phyloP scores from a whole-genome alignment of 2,888 invertebrate genomes.

The Drosophila borborema region DNA sequence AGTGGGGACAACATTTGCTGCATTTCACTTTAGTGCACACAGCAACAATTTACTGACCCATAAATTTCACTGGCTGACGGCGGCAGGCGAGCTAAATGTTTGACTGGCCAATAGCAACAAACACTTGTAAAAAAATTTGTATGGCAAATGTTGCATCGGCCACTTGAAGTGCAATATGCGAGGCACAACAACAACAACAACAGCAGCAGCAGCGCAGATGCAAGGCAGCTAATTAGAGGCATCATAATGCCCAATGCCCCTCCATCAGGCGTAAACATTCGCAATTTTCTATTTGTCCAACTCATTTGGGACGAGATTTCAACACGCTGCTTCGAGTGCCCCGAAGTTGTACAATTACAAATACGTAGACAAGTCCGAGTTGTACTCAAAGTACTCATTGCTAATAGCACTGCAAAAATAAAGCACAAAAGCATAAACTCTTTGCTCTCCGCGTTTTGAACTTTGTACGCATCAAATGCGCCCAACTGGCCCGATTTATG shows the following conservation, averaged over 20 bases:
- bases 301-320: constrained; percentile 72
- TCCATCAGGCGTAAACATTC: constrained; percentile 57
- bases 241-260: constrained; percentile 52
- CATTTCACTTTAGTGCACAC: constrained; percentile 56
- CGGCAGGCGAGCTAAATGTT: constrained; percentile 55
- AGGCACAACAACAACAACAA: constrained; percentile 9
- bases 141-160: constrained; percentile 65
- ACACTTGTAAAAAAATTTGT: constrained; percentile 72
- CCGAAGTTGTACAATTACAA: constrained; percentile 36
- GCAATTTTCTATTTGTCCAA: constrained; percentile 77
- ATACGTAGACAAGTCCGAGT: constrained; percentile 19
- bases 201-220: constrained; percentile 22
- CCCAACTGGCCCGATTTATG: constrained; percentile 18
- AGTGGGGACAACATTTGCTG: constrained; percentile 27
- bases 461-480: constrained; percentile 43
- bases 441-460: constrained; percentile 52
- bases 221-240: constrained; percentile 71
- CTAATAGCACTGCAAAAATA: constrained; percentile 59
- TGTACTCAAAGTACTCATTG: constrained; percentile 50
- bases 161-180: constrained; percentile 52
- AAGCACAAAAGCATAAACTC: constrained; percentile 33
- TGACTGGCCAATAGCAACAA: constrained; percentile 54
- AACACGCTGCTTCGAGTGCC: constrained; percentile 64
- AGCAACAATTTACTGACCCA: constrained; percentile 76
- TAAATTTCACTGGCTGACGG: constrained; percentile 71